A percentile compares a stretch with the other conserved stretches of the same genome.
Evolutionary conservation across 2,113 vertebrate genomes (phyloP).

Genomic region (Apeltes quadracus): DNA sequence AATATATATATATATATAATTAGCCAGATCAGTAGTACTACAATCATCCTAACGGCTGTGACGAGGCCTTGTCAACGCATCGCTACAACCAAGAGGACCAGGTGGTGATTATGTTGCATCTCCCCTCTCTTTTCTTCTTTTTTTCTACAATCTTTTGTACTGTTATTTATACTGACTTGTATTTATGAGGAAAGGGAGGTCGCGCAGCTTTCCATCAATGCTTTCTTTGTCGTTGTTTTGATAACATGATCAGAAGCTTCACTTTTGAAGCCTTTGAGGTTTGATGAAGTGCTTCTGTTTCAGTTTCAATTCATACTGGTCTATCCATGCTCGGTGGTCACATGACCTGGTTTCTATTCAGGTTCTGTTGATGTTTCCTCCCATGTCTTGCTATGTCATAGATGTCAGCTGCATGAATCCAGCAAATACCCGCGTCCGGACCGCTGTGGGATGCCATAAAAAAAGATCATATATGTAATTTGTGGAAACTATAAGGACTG

Average conservation of each 20-base stretch:
- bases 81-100: slow-evolving; percentile 19
- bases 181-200: slow-evolving; percentile 37
- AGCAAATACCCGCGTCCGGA: slow-evolving; percentile 6
- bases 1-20: background rate
- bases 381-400: slow-evolving; percentile 10
- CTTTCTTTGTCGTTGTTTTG: slow-evolving; percentile 42
- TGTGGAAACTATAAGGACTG: slow-evolving; percentile 22
- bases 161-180: slow-evolving; percentile 61
- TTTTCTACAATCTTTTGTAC: slow-evolving; percentile 64
- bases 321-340: background rate
- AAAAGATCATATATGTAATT: slow-evolving; percentile 3
- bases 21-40: background rate
- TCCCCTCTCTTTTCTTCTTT: slow-evolving; percentile 38
- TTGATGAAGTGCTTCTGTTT: background rate
- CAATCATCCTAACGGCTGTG: slow-evolving; percentile 19
- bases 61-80: slow-evolving; percentile 44
- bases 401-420: slow-evolving; percentile 16
- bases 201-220: slow-evolving; percentile 46
- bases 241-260: slow-evolving; percentile 37
- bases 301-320: no score
- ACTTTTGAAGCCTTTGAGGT: slow-evolving; percentile 58
- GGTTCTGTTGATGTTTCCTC: background rate
- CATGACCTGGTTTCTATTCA: background rate
- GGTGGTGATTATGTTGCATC: slow-evolving; percentile 45
- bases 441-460: background rate